A percentile compares a stretch with the other conserved stretches of the same genome.
Conservation (phyloP, 2,113 vertebrate genomes). For the Barbus barbus region DNA sequence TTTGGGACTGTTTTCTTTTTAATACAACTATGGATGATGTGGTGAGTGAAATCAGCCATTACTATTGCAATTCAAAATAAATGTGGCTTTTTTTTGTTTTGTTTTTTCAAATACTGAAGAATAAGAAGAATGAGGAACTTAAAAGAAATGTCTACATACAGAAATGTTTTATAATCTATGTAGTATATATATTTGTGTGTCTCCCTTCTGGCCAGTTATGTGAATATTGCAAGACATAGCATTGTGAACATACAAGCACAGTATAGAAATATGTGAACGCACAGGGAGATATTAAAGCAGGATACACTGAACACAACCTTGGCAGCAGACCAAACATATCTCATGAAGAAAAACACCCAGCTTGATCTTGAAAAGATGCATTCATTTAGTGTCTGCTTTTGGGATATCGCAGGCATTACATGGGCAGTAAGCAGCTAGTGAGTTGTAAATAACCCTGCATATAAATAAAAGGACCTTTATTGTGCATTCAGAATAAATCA, state of each 20-base stretch:
- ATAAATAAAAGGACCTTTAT: constrained; percentile 53
- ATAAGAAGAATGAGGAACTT: background rate
- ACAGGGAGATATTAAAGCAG: background rate
- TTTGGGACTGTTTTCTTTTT: background rate
- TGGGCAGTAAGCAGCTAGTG: constrained; percentile 48
- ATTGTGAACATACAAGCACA: background rate
- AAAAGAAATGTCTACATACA: background rate
- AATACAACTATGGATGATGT: too few species aligned
- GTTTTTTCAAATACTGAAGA: too few species aligned
- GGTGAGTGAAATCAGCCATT: too few species aligned
- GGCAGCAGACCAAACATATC: constrained; percentile 42
- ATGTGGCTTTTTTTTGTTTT: too few species aligned
- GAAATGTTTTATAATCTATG: too few species aligned
- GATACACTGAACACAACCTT: background rate
- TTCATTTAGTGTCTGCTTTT: constrained; percentile 47
- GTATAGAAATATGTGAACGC: background rate
- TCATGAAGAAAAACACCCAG: background rate
- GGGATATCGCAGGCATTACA: constrained; percentile 31
- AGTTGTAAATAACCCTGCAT: constrained; percentile 55
- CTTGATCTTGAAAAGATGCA: constrained; percentile 34
- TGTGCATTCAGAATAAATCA: constrained; percentile 50
- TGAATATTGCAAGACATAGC: background rate
- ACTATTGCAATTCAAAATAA: too few species aligned
- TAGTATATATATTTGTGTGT: too few species aligned
- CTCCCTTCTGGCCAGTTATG: background rate